Base-by-base conservation (phyloP, 1,140 invertebrate genomes). In the Zeugodacus cucurbitae region DNA sequence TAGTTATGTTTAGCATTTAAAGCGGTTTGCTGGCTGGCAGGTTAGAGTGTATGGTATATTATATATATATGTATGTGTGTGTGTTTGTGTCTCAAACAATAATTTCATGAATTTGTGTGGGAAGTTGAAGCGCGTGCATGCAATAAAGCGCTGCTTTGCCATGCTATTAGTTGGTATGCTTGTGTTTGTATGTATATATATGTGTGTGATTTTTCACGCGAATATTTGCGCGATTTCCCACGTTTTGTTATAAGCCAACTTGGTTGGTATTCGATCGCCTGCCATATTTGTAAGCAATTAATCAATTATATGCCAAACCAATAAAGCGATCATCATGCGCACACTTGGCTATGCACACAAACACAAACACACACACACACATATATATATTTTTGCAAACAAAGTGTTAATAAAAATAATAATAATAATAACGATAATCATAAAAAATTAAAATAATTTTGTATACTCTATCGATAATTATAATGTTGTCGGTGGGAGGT, bases 191-290 rank as follows among this genome's bases (percentile, higher is more conserved):
- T 34, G 74, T 70, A 20, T 70, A 14, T 67, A 41, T 48, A n/a
- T 48, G 7, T 82, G 74, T 82, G 74, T 29, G 74, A 82, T 54
- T 82, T 82, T 82, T 82, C 74, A 48, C 74, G 74, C 74, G 41
- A n/a, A 82, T 82, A 82, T 82, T 82, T 82, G 37, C n/a, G 74
- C 74, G 41, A 82, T 82, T 82, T 82, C 74, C 74, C 74, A 82
- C 74, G 74, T 48, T 82, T 82, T 48, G 74, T 48, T 82, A 48
- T 29, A 48, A 48, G 48, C 41, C 74, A 82, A 82, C 74, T 82
- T 82, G 74, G 64, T 67, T 78, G 70, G 74, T 29, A 82, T 82
- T 82, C 74, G n/a, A 54, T 82, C 74, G 74, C 8, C 34, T 82
- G 74, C 74, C 74, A 82, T 82, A 82, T 82, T 82, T 82, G 74